phyloP scores from a whole-genome alignment of 2,888 invertebrate genomes.

The Physocephala rufipes region DNA sequence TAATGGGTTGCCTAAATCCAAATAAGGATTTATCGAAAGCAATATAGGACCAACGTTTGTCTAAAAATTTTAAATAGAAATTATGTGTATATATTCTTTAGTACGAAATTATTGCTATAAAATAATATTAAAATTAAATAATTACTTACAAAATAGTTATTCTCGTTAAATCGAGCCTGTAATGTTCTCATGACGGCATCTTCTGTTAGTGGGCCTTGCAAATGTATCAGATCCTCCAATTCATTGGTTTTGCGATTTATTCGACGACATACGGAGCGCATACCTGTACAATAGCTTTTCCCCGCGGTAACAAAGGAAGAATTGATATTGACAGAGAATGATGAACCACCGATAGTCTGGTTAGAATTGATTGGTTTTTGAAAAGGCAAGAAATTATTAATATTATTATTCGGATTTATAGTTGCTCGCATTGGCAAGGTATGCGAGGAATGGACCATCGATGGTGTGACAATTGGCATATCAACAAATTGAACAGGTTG shows the following conservation, averaged over 20 bases:
- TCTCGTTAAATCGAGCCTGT: conserved; percentile 86
- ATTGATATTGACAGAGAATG: conserved; percentile 17
- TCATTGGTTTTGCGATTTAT: conserved; percentile 62
- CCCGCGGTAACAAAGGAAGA: background rate
- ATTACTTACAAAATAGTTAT: conserved; percentile 85
- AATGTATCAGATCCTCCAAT: conserved; percentile 90
- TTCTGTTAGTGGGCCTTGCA: conserved; percentile 91
- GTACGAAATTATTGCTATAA: too few species aligned
- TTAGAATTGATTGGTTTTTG: conserved; percentile 60
- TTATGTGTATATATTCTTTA: conserved; percentile 9
- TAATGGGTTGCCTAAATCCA: conserved; percentile 86
- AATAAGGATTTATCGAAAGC: conserved; percentile 88
- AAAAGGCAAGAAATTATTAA: conserved; percentile 50
- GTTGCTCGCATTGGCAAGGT: conserved; percentile 48
- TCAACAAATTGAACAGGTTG: conserved; percentile 16
- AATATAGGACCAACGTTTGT: conserved; percentile 93
- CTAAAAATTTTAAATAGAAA: conserved; percentile 69
- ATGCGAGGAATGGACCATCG: conserved; percentile 41
- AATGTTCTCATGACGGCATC: conserved; percentile 92
- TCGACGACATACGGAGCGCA: conserved; percentile 24
- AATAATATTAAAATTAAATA: background rate
- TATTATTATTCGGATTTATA: conserved; percentile 35
- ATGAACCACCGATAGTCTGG: conserved; percentile 50
- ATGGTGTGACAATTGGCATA: conserved; percentile 40
- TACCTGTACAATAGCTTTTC: background rate